A percentile compares a stretch with the other conserved stretches of the same genome.
phyloP scores from a whole-genome alignment of 2,797 vertebrate genomes.

The Myiotriccus ornatus region DNA sequence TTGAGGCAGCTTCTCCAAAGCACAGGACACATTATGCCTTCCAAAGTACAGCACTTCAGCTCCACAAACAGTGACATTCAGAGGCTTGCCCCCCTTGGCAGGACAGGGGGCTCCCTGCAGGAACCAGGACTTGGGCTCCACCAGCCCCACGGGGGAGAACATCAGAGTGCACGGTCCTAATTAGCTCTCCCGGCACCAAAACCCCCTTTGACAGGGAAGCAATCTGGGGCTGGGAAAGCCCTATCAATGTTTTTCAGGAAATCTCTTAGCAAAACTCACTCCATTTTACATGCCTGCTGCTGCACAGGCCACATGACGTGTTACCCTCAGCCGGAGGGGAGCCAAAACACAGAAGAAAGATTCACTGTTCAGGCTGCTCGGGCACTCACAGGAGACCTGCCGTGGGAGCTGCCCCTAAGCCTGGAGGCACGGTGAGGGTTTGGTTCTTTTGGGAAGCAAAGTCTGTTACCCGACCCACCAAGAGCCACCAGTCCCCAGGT shows the following conservation, averaged over 20 bases:
- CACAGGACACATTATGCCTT: neutral
- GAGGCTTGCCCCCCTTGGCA: neutral
- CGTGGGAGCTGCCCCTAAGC: neutral
- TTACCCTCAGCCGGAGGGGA: neutral
- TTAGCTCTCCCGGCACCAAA: neutral
- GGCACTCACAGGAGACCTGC: neutral
- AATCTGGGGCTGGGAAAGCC: neutral
- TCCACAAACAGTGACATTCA: neutral
- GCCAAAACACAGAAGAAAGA: neutral
- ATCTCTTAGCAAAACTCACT: neutral
- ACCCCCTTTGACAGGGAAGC: neutral
- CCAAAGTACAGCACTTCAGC: neutral
- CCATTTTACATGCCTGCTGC: neutral
- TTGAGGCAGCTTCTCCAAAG: neutral
- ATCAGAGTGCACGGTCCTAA: accelerated
- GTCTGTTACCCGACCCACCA: neutral
- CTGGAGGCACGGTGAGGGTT: neutral
- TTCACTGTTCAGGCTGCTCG: neutral
- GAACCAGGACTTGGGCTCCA: neutral
- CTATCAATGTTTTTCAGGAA: neutral
- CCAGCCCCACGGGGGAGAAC: accelerated
- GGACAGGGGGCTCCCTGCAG: neutral
- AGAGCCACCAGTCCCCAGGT: neutral
- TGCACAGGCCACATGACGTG: neutral
- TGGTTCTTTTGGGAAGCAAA: neutral